Base-by-base conservation (phyloP, 2,888 invertebrate species). In the Lacanobia oleracea region DNA sequence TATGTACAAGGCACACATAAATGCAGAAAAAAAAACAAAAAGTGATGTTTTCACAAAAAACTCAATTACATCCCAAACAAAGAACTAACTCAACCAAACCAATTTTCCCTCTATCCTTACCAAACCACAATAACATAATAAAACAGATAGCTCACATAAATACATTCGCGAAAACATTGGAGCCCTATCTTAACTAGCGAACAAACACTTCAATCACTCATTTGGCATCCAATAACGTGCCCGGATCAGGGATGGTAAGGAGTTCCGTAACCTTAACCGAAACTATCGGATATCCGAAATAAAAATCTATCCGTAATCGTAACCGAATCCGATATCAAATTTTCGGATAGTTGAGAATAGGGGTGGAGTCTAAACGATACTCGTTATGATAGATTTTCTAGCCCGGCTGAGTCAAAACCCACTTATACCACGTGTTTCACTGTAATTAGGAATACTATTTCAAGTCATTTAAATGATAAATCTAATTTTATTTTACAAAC, bases 121-220 rank as follows among this genome's bases (percentile, higher is more conserved):
- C 14, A 50, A 51, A 51, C 75, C 62, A 60, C 72, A 72, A 76
- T 73, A 82, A 82, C 79, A 85, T 70, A 68, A 82, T 84, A 86
- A 82, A 82, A 82, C 65, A 63, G 60, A 82, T 83, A 78, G 70
- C 78, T 74, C 72, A 80, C 77, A 86, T 77, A 82, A 84, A 86
- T 77, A 75, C 51, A 60, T 66, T 66, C 69, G 71, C 74, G 77
- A 72, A 82, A 82, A 84, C 85, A 86, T 77, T 68, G 63, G 62
- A 66, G 72, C 81, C 83, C 75, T 86, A 85, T 86, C 85, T 83
- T 86, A 85, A 85, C 77, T 71, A 66, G 63, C 72, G 76, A 86
- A 85, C 85, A 85, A 85, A 85, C 85, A 84, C 80, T 84, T 80
- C 84, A 75, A 87, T 87, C 86, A 86, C 80, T 86, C 87, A 86